phyloP scores from a whole-genome alignment of 2,113 vertebrate species.

The Brachypodius melanocephalos region DNA sequence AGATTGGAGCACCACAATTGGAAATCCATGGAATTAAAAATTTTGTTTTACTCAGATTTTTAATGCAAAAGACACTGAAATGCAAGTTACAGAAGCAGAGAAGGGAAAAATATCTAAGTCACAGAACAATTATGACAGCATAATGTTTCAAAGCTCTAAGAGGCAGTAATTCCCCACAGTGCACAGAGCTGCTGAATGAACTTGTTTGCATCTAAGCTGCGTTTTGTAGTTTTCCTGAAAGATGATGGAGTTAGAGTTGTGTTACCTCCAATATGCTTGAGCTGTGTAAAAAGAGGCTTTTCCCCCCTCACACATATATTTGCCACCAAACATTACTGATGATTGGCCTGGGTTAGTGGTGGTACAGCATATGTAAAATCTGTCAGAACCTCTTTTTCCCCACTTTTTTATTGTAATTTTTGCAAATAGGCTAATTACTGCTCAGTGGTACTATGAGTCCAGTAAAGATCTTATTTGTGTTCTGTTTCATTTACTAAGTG shows the following conservation, averaged over 20 bases:
- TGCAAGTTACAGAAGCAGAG: conserved; percentile 76
- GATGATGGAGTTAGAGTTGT: not conserved
- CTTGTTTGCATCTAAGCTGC: not conserved
- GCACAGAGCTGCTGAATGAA: not conserved
- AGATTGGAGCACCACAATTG: not conserved
- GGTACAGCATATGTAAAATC: not conserved
- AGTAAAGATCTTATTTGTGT: not conserved
- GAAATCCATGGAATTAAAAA: not conserved
- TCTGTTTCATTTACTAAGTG: not conserved
- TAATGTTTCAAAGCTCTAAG: not conserved
- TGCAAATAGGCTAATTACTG: not conserved
- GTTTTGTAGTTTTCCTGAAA: not conserved
- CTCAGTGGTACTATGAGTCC: not conserved
- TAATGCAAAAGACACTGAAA: conserved; percentile 81
- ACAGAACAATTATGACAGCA: not conserved
- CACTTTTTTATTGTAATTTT: not conserved
- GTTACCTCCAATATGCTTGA: not conserved
- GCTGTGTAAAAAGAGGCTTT: not conserved
- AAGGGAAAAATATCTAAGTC: conserved; percentile 74
- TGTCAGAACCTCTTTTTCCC: not conserved
- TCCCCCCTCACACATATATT: accelerated
- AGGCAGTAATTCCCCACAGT: not conserved
- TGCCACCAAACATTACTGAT: not conserved
- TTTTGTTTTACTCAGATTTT: conserved; percentile 69
- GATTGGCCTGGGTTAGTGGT: not conserved